Base-by-base conservation (phyloP, 2,888 invertebrate species). In the Hetaerina titia region DNA sequence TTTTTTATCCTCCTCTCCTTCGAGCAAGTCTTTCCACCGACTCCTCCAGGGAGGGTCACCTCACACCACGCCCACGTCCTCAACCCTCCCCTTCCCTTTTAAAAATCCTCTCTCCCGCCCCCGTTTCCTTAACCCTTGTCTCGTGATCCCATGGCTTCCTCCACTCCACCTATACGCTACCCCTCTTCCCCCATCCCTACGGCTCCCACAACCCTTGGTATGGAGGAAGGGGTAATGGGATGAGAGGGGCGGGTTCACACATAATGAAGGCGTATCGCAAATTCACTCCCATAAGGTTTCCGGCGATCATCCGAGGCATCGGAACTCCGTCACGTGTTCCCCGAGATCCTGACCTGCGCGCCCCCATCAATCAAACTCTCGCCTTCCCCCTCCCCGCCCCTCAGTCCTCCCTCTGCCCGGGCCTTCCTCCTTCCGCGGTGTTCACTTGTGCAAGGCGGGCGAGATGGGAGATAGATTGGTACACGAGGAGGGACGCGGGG, bases 321-420 rank as follows among this genome's bases (percentile, higher is more conserved):
- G 63, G 57, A 69, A 74, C 92, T 63, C 56, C 64, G 74, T 92
- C 92, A 92, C 92, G 92, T 92, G 92, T 56, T 69, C 56, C 57
- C 64, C 17, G 22, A 45, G 69, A 92, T 92, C 92, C 92, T 92
- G 92, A 92, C 92, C 92, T 60, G 45, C 22, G 92, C 74, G 45
- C 69, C 92, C 69, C 92, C 92, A 92, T 92, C 92, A 92, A 92
- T 92, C 92, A 92, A 81, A 92, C 56, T 69, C 45, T 31, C 90
- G 58, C 60, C 56, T 89, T 22, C n/a, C n/a, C 89, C 58, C 19
- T 15, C 89, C 1, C 57, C 31, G 17, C 89, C 13, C 56, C 25
- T 25, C 64, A 7, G 17, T 22, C 64, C 64, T 64, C 64, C 69
- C 22, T 25, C 57, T 90, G 13, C 25, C 25, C 74, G 25, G 64